Conservation (phyloP, 2,888 invertebrate species). For the Lasioglossum marginatum region DNA sequence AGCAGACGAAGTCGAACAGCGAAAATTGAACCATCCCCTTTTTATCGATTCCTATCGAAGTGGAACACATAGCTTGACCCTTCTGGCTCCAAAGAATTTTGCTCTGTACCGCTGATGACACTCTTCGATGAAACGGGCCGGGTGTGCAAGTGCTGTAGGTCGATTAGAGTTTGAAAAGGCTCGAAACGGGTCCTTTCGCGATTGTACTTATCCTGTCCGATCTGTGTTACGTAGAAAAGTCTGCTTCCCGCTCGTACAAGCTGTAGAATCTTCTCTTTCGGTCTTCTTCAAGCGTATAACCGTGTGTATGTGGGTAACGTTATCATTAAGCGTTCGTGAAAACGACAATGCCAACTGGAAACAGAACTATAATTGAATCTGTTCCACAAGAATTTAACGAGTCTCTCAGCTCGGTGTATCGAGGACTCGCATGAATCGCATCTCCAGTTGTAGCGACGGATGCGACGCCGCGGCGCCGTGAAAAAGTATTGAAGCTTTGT, state of each 20-base stretch:
- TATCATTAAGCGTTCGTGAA: background rate
- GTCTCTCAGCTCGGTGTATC: background rate
- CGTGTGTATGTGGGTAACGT: background rate
- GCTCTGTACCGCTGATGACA: background rate
- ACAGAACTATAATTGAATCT: background rate
- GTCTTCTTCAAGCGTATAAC: background rate
- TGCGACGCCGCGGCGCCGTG: too few relatives aligned
- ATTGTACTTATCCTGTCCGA: background rate
- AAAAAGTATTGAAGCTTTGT: background rate
- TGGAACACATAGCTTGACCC: conserved; percentile 11
- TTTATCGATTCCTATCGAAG: conserved; percentile 8
- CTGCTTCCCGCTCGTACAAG: background rate
- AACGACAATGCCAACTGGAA: background rate
- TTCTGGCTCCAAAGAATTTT: background rate
- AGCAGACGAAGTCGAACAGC: background rate
- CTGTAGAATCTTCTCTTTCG: background rate
- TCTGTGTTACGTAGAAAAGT: background rate
- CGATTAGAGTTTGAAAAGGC: conserved; percentile 2
- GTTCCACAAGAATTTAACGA: background rate
- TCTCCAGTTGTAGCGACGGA: background rate
- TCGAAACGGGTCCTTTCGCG: background rate
- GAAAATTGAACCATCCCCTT: conserved; percentile 7
- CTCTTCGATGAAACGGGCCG: conserved; percentile 2
- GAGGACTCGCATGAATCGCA: background rate
- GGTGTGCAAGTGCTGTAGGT: background rate